Evolutionary conservation across 2,113 vertebrate species (phyloP).

Genomic region (Drymodes brunneopygia): DNA sequence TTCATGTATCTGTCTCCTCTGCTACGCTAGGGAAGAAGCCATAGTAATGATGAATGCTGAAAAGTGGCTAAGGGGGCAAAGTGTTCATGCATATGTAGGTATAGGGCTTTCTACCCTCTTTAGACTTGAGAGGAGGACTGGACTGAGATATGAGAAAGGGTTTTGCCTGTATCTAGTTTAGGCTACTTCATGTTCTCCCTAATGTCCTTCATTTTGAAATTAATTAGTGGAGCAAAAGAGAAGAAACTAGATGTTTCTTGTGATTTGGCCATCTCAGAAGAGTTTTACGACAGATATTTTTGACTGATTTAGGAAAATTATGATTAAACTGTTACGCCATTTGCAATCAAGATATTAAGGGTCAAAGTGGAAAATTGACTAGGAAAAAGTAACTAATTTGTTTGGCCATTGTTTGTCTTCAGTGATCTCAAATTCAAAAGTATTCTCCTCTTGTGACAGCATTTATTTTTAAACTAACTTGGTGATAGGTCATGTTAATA

Average conservation of each 20-base stretch:
- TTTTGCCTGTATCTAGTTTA: neutral
- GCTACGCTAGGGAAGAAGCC: neutral
- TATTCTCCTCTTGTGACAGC: neutral
- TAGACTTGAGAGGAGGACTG: neutral
- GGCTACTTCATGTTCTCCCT: neutral
- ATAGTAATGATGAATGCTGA: neutral
- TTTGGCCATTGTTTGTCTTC: neutral
- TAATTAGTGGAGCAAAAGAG: neutral
- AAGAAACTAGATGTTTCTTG: neutral
- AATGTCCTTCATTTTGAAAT: neutral
- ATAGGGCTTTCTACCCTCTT: neutral
- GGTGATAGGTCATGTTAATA: neutral
- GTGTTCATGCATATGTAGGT: neutral
- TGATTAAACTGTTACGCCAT: neutral
- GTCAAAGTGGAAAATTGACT: neutral
- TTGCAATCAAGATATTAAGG: neutral
- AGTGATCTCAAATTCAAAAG: neutral
- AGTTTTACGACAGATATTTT: neutral
- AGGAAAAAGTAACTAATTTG: neutral
- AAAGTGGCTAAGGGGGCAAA: neutral
- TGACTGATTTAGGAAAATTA: neutral
- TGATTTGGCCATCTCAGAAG: neutral
- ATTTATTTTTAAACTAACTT: neutral
- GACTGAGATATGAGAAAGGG: neutral
- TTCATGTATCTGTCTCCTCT: neutral